Conservation (phyloP, 2,797 vertebrate species). For the Phrynocephalus guinanensis region DNA sequence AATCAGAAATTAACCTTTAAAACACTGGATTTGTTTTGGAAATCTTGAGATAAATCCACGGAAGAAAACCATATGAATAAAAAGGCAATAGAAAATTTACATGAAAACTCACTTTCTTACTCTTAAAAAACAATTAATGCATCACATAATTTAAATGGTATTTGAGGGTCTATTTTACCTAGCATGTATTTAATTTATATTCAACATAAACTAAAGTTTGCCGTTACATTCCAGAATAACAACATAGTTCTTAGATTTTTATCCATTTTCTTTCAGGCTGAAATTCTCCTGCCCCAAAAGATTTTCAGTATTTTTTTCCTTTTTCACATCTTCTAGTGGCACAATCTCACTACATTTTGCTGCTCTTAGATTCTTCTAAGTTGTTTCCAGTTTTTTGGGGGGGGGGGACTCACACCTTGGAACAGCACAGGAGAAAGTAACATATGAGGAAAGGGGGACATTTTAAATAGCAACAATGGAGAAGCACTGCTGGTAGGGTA, state of each 20-base stretch:
- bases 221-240: not conserved
- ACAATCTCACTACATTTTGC: not conserved
- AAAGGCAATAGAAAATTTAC: conserved; percentile 2
- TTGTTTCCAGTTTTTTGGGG: not conserved
- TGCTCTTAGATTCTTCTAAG: not conserved
- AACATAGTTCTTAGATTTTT: too few relatives aligned
- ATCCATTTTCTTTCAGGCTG: not conserved
- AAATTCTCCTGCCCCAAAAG: too few relatives aligned
- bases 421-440: too few relatives aligned
- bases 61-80: not conserved
- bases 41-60: not conserved
- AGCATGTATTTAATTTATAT: not conserved
- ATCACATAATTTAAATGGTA: conserved; percentile 3
- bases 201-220: not conserved
- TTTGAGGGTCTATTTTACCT: conserved; percentile 25
- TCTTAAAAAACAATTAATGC: not conserved
- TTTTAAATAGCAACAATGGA: too few relatives aligned
- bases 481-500: too few relatives aligned
- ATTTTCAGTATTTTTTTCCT: too few relatives aligned
- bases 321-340: too few relatives aligned
- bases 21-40: conserved; percentile 69
- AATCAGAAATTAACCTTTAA: conserved; percentile 80
- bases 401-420: too few relatives aligned
- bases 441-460: too few relatives aligned
- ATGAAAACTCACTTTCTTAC: not conserved